phyloP scores from a whole-genome alignment of 2,888 invertebrate species.

The Heteropelma amictum region DNA sequence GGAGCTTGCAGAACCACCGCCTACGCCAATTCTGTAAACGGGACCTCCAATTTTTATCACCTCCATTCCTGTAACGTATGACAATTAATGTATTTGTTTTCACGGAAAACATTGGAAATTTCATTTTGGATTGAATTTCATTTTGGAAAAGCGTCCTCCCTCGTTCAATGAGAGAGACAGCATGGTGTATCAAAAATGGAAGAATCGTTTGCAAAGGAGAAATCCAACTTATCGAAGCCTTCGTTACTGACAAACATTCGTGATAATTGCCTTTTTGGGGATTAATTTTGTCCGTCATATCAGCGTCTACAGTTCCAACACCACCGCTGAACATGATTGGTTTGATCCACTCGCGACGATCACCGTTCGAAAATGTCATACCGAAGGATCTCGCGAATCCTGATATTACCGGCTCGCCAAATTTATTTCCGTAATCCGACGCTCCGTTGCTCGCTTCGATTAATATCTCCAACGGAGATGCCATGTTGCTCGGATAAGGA shows the following conservation, averaged over 20 bases:
- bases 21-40: slow-evolving; percentile 98
- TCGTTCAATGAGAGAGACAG: too few species aligned
- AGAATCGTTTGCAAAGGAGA: neutral
- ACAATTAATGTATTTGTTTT: slow-evolving; percentile 22
- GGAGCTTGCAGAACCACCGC: slow-evolving; percentile 98
- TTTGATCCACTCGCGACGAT: slow-evolving; percentile 95
- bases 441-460: slow-evolving; percentile 99
- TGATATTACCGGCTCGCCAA: slow-evolving; percentile 95
- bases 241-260: neutral
- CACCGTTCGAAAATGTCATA: slow-evolving; percentile 82
- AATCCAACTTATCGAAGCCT: neutral
- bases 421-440: slow-evolving; percentile 99
- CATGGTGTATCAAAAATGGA: too few species aligned
- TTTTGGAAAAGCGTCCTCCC: too few species aligned
- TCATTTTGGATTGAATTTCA: too few species aligned
- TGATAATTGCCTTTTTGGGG: slow-evolving; percentile 83
- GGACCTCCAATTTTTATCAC: slow-evolving; percentile 98
- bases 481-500: slow-evolving; percentile 93
- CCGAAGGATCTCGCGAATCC: slow-evolving; percentile 97
- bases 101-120: too few species aligned
- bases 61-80: slow-evolving; percentile 84
- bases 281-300: slow-evolving; percentile 87
- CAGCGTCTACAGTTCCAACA: slow-evolving; percentile 92
- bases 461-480: slow-evolving; percentile 91
- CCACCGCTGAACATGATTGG: slow-evolving; percentile 99